Evolutionary conservation across 2,113 vertebrate species (phyloP), one percentile per base, ranked within the genome.

Genomic region (Oxygymnocypris stewartii): DNA sequence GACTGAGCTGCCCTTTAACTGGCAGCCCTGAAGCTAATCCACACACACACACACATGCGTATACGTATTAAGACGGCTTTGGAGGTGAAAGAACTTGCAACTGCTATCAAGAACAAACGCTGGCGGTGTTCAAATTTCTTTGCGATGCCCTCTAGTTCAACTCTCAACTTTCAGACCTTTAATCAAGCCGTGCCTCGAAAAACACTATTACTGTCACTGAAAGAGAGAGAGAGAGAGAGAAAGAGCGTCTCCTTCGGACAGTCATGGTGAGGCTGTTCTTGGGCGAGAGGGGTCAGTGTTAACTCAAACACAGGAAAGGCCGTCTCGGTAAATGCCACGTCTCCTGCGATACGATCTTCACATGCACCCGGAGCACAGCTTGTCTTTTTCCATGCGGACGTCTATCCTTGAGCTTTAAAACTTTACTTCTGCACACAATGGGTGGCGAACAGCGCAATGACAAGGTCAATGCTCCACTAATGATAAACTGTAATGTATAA

Each of bases 1-100:
- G 84, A 88, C 87, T 86, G 59, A 51, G 12, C 61, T 49, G 80
- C 61, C 84, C 87, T 69, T 75, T 84, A 84, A 74, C 82, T 84
- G 82, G 67, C 67, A 74, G 69, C 67, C 82, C 49, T 74, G 69
- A 84, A 74, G 82, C 82, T 84, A 84, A 84, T 69, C 59, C 76
- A 51, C 74, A 77, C 57, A 85, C 82, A 40, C 65, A 61, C 65
- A n/a, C 44, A 40, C 71, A 84, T 37, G 63, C 82, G 8, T 11
- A 49, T 23, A 44, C 31, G 20, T 18, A 81, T 71, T 74, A 57
- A 86, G 28, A 44, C 13, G 74, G 67, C 82, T 84, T 54, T 74
- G 20, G 67, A 84, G 31, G 65, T 57, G 82, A 82, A 67, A 47
- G 80, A 74, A 84, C 49, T 84, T n/a, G 16, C 65, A 65, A 51